A percentile compares a stretch with the other conserved stretches of the same genome.
These are phyloP conservation scores for Armadillidium nasatum DNA, from an alignment of 1,140 invertebrate genomes.

Conservation along the genomic window DNA sequence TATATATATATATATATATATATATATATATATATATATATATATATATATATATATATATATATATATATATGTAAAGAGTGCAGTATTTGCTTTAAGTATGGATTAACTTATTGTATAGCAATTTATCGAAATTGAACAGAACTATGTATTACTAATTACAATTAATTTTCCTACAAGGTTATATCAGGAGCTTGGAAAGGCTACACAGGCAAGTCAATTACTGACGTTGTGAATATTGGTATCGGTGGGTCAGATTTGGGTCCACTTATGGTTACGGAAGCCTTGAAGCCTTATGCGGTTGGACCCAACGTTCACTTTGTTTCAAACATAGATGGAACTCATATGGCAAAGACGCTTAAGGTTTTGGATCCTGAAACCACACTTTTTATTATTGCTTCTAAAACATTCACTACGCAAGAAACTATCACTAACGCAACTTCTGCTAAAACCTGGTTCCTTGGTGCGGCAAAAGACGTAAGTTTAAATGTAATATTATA, in stretches of 20 bases:
- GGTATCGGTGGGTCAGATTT: slow-evolving; percentile 99
- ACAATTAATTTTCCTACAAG: slow-evolving; percentile 44
- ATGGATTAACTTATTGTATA: no score
- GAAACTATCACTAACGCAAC: slow-evolving; percentile 99
- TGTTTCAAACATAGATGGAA: slow-evolving; percentile 99
- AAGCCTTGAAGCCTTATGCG: slow-evolving; percentile 88
- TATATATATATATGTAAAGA: no score
- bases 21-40: no score
- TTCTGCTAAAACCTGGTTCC: slow-evolving; percentile 93
- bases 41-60: no score
- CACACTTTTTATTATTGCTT: slow-evolving; percentile 95
- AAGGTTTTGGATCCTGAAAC: slow-evolving; percentile 85
- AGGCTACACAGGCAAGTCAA: slow-evolving; percentile 88
- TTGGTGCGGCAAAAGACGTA: slow-evolving; percentile 79
- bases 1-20: no score
- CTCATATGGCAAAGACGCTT: slow-evolving; percentile 89
- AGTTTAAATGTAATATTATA: slow-evolving; percentile 49
- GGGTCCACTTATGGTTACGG: slow-evolving; percentile 97
- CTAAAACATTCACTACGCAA: slow-evolving; percentile 98
- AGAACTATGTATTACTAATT: background rate
- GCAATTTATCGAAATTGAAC: no score
- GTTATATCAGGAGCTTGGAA: slow-evolving; percentile 69
- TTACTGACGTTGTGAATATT: slow-evolving; percentile 98
- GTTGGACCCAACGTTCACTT: slow-evolving; percentile 90
- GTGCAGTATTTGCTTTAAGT: no score